These are phyloP conservation scores for Anguilla anguilla DNA, from an alignment of 2,797 vertebrate genomes.

Conservation along the genomic window DNA sequence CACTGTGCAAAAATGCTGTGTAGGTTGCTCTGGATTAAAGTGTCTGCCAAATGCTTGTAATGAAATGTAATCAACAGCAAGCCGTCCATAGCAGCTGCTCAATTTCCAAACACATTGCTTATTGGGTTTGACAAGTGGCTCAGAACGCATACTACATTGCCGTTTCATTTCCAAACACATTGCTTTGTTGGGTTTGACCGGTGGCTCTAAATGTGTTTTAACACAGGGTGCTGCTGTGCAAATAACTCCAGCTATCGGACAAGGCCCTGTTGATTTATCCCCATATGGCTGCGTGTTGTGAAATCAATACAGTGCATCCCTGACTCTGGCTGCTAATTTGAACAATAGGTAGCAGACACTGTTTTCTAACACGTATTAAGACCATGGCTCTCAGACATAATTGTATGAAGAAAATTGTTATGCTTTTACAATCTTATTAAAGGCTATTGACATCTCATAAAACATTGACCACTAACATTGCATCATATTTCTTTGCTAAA, in stretches of 20 bases:
- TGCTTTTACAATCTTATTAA: no score
- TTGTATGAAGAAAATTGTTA: background rate
- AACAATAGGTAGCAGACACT: background rate
- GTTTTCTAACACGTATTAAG: background rate
- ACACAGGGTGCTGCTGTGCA: background rate
- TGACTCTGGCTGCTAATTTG: background rate
- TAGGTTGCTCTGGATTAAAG: background rate
- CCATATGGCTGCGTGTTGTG: background rate
- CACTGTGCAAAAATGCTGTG: background rate
- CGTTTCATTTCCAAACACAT: background rate
- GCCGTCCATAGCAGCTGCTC: background rate
- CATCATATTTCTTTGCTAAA: no score
- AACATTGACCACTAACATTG: no score
- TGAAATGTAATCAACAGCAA: slow-evolving; percentile 2
- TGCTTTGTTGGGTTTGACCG: background rate
- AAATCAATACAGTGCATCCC: background rate
- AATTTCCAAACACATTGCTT: background rate
- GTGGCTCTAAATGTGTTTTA: background rate
- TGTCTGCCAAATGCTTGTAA: background rate
- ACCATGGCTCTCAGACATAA: background rate
- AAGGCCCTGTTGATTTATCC: background rate
- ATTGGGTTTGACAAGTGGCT: background rate
- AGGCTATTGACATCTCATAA: no score
- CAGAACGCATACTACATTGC: background rate
- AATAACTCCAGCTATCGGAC: background rate